Evolutionary conservation across 2,113 vertebrate genomes (phyloP).

Genomic region (Mandrillus leucophaeus): DNA sequence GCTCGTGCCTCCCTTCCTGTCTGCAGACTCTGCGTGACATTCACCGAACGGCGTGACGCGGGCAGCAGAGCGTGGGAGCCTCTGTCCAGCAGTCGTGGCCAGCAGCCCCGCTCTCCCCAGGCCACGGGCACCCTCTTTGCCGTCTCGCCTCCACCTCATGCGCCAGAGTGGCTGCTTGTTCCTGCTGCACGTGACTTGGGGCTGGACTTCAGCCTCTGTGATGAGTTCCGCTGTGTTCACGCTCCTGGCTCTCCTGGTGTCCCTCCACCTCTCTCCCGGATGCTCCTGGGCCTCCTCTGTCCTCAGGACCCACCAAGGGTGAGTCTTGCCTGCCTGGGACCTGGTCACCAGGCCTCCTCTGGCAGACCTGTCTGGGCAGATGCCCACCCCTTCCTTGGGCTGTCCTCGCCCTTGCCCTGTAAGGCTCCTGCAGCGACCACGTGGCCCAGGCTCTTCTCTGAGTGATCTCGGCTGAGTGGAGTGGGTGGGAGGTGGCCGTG

Average conservation of each 20-base stretch:
- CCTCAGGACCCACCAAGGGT: neutral
- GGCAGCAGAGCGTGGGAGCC: accelerated
- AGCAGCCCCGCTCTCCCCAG: too few species aligned
- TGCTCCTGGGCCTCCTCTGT: neutral
- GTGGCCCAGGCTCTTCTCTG: neutral
- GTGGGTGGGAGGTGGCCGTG: neutral
- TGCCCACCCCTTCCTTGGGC: accelerated
- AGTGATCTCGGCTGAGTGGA: neutral
- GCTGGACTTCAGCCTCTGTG: neutral
- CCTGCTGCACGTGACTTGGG: too few species aligned
- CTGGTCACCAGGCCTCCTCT: neutral
- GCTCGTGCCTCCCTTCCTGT: neutral
- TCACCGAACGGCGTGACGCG: neutral
- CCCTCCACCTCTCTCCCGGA: accelerated
- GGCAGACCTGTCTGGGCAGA: accelerated
- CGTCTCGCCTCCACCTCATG: neutral
- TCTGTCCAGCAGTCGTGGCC: neutral
- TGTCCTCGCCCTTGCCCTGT: neutral
- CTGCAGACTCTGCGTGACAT: neutral
- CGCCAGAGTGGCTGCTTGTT: neutral
- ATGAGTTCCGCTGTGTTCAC: accelerated
- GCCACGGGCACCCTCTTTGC: neutral
- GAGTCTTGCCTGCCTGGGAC: too few species aligned
- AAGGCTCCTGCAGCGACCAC: accelerated
- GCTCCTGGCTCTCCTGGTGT: accelerated